Base-by-base conservation (phyloP, 2,888 invertebrate genomes). In the Salticus scenicus region DNA sequence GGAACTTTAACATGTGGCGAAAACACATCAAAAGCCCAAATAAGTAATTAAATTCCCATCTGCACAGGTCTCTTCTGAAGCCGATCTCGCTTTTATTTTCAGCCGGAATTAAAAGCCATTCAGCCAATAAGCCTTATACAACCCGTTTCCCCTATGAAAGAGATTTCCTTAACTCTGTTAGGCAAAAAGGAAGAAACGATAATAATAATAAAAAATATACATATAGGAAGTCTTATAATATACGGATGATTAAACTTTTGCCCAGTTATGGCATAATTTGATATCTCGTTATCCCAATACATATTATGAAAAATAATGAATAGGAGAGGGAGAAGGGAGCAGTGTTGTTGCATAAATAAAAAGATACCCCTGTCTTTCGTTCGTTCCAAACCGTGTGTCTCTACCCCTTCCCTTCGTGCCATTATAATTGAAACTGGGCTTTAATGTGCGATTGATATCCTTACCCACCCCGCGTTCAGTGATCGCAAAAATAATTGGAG, bases 401-500 rank as follows among this genome's bases (percentile, higher is more conserved):
- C 2, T n/a, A 7, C n/a, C 17, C 70, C n/a, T 66, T 30, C 33
- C 64, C 42, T 47, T 28, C 28, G 42, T 73, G 41, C 71, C 71
- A 71, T 73, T 80, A 67, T 66, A 24, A 64, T 80, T 66, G 79
- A 72, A 47, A 80, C 47, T 57, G 24, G 27, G 51, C 73, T 80
- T 73, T 73, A 80, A 80, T 73, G 79, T 80, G 79, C 79, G 66
- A 80, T 80, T 80, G 79, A 72, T 76, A 42, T 66, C 66, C 42
- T 42, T 4, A 20, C 64, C 63, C 63, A 41, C 63, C 63, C 74
- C 42, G 42, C 66, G 42, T 14, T 24, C 66, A 75, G 75, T 28
- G 66, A 42, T 17, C 77, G 51, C 76, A 4, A 12, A 66, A 67
- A 67, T 80, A 73, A 80, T 72, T 72, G 72, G 64, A 63, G 64